Evolutionary conservation across 2,113 vertebrate species (phyloP).

Genomic region (Muntiacus muntjak): DNA sequence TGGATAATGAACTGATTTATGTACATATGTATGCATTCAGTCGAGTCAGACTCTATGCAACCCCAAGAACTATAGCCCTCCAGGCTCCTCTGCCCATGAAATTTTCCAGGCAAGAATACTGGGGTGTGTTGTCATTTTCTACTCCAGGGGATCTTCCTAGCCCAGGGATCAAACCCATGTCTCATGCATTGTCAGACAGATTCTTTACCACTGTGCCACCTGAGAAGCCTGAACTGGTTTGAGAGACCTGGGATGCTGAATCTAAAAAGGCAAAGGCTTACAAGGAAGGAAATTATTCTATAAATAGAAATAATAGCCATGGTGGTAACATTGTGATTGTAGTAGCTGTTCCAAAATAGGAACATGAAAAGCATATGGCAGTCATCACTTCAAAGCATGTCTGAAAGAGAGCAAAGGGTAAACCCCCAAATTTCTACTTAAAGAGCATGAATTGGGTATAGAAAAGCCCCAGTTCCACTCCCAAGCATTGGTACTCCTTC

Average conservation of each 20-base stretch:
- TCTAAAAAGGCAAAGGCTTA: neutral
- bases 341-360: neutral
- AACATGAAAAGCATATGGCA: neutral
- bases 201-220: neutral
- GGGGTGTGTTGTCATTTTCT: neutral
- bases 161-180: neutral
- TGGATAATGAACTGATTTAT: neutral
- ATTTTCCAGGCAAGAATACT: neutral
- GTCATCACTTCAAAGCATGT: neutral
- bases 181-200: neutral
- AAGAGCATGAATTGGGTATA: neutral
- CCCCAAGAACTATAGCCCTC: neutral
- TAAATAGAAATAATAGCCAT: neutral
- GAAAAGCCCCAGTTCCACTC: neutral
- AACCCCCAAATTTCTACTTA: neutral
- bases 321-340: neutral
- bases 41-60: neutral
- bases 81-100: neutral
- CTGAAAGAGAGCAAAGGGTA: neutral
- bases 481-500: rapidly evolving
- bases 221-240: neutral
- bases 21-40: neutral
- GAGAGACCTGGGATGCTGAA: neutral
- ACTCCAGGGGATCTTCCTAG: neutral
- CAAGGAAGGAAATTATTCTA: neutral